Percentiles rank a stretch among this genome's conserved stretches.
These are phyloP conservation scores for Macrocentrus cingulum DNA, from an alignment of 1,140 invertebrate genomes.

Conservation along the genomic window DNA sequence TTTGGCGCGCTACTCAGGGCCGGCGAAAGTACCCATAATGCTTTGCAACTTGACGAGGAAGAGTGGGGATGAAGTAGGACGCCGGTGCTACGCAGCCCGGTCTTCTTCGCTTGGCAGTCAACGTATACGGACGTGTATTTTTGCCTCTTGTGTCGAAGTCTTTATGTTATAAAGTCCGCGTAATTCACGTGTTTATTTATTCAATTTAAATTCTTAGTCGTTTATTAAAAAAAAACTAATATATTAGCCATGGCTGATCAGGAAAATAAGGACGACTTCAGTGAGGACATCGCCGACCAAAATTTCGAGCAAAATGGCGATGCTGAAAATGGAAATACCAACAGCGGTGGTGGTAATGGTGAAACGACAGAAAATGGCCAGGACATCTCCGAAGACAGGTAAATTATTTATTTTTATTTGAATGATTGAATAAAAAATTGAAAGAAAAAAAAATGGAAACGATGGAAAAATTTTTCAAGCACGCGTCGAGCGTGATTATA, in stretches of 20 bases:
- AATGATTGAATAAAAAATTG: not conserved
- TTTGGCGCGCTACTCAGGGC: too few relatives aligned
- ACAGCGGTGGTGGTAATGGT: constrained; percentile 32
- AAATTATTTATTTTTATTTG: constrained; percentile 30
- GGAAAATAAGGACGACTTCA: constrained; percentile 55
- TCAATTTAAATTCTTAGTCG: too few relatives aligned
- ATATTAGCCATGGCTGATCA: constrained; percentile 52
- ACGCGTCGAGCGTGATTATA: too few relatives aligned
- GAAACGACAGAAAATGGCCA: constrained; percentile 53
- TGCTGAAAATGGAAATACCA: constrained; percentile 41
- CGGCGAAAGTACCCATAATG: too few relatives aligned
- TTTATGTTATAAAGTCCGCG: too few relatives aligned
- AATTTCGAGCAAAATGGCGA: constrained; percentile 57
- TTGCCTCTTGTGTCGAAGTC: too few relatives aligned
- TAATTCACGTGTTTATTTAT: too few relatives aligned
- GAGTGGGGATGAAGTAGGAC: too few relatives aligned
- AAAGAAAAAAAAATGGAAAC: not conserved
- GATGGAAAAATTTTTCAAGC: constrained; percentile 11
- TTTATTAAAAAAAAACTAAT: constrained; percentile 25
- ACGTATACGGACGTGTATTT: too few relatives aligned
- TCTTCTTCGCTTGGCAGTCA: too few relatives aligned
- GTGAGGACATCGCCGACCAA: constrained; percentile 55
- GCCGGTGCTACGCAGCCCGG: too few relatives aligned
- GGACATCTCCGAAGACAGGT: constrained; percentile 57
- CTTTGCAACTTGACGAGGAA: too few relatives aligned